phyloP scores from a whole-genome alignment of 2,888 invertebrate genomes.

The Seira ritae region DNA sequence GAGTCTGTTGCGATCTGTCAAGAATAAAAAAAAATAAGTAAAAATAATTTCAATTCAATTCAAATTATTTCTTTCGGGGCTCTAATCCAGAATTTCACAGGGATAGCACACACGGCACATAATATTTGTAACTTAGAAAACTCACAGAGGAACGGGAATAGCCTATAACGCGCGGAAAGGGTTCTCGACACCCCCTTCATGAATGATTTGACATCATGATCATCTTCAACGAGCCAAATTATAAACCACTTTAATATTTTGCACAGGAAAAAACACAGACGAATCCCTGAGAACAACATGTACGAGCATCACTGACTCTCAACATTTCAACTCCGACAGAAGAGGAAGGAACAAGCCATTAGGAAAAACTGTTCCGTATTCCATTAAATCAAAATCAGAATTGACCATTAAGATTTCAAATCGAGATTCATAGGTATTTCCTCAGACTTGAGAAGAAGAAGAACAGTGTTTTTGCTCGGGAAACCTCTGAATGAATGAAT shows the following conservation, averaged over 20 bases:
- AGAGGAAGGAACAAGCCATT: neutral
- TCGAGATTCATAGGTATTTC: too few species aligned
- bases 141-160: conserved; percentile 58
- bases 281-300: too few species aligned
- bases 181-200: conserved; percentile 59
- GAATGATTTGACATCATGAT: conserved; percentile 34
- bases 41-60: neutral
- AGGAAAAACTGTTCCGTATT: neutral
- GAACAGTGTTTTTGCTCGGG: too few species aligned
- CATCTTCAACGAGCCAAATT: too few species aligned
- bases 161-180: conserved; percentile 48
- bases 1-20: conserved; percentile 67
- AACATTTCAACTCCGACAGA: neutral
- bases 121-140: conserved; percentile 7
- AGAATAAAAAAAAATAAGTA: conserved; percentile 17
- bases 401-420: too few species aligned
- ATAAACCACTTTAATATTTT: too few species aligned
- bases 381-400: too few species aligned
- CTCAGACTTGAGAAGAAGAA: too few species aligned
- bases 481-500: too few species aligned
- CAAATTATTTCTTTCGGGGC: neutral
- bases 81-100: neutral
- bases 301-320: neutral
- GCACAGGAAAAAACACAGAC: too few species aligned
- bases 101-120: neutral